phyloP scores from a whole-genome alignment of 2,113 vertebrate genomes.

The Rhizomys pruinosus region DNA sequence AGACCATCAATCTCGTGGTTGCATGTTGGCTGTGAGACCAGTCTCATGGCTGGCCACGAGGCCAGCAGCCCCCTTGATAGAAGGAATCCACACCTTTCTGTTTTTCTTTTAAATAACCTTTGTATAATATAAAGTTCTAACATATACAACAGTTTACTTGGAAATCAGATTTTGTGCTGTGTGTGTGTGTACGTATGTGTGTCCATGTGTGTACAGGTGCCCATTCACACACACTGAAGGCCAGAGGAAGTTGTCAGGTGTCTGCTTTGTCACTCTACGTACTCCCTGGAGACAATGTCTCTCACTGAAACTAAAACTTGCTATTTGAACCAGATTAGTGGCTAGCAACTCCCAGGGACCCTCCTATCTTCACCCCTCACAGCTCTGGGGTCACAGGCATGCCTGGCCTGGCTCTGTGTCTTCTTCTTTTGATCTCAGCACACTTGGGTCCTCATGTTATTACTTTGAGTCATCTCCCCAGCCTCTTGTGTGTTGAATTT shows the following conservation, averaged over 20 bases:
- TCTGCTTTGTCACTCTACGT: neutral
- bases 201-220: neutral
- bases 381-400: neutral
- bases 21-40: no score
- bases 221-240: neutral
- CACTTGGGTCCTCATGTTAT: neutral
- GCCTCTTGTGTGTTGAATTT: neutral
- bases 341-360: no score
- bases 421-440: neutral
- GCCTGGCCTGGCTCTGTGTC: neutral
- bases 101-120: neutral
- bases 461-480: neutral
- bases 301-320: neutral
- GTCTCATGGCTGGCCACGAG: no score
- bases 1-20: no score
- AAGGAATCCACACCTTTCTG: no score
- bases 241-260: neutral
- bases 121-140: neutral
- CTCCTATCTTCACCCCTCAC: neutral
- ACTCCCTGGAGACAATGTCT: neutral
- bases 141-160: neutral
- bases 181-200: neutral
- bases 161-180: neutral
- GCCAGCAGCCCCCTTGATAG: no score
- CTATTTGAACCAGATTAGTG: neutral